Evolutionary conservation across 2,797 vertebrate genomes (phyloP).

Genomic region (Syndactyla subalaris): DNA sequence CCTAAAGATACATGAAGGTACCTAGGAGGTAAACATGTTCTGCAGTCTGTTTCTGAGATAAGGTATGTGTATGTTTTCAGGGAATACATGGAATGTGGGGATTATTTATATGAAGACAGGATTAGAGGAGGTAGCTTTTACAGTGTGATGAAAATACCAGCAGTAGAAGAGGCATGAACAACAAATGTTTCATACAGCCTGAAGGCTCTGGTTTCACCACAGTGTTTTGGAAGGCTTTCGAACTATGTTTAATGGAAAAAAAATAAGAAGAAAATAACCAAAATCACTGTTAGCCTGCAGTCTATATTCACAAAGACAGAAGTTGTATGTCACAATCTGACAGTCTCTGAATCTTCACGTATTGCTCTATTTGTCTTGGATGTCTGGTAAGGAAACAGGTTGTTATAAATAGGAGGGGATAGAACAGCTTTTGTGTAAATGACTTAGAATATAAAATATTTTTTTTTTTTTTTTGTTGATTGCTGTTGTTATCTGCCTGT

Average conservation of each 20-base stretch:
- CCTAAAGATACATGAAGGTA: neutral
- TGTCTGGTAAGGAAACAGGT: neutral
- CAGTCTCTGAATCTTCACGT: neutral
- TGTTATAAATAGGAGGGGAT: neutral
- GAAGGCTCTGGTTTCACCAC: neutral
- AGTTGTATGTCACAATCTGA: neutral
- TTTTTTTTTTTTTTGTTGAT: neutral
- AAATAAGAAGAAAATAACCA: slow-evolving; percentile 40
- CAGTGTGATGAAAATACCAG: neutral
- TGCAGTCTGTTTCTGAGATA: neutral
- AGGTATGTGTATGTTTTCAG: neutral
- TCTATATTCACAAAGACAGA: neutral
- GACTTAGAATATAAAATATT: neutral
- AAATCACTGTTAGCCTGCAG: neutral
- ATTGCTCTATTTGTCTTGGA: neutral
- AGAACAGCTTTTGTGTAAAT: neutral
- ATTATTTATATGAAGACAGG: neutral
- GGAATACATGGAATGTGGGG: neutral
- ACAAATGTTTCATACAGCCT: neutral
- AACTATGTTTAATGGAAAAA: neutral
- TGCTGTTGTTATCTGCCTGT: neutral
- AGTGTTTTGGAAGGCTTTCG: slow-evolving; percentile 34
- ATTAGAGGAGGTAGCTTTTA: neutral
- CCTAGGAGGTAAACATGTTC: neutral
- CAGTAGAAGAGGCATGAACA: neutral